Conservation (phyloP, 2,113 vertebrate genomes). For the Rafetus swinhoei region DNA sequence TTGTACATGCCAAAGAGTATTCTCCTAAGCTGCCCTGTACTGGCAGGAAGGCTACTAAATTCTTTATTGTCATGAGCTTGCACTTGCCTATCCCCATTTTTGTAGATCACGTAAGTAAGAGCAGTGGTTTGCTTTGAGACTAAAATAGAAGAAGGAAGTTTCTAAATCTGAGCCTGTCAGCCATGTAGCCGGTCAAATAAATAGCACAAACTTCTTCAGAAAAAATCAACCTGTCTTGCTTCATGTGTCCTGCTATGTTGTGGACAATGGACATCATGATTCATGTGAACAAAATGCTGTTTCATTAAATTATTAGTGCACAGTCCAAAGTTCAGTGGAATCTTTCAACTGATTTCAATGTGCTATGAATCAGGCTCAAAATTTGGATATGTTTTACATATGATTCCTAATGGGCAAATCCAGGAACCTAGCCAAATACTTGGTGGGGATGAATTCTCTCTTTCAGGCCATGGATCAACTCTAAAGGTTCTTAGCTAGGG, state of each 20-base stretch:
- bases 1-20: not conserved
- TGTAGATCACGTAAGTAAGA: fast-evolving
- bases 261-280: fast-evolving
- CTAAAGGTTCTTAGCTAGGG: not conserved
- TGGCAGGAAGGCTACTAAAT: not conserved
- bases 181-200: fast-evolving
- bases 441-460: not conserved
- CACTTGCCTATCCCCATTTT: fast-evolving
- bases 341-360: not conserved
- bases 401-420: not conserved
- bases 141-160: not conserved
- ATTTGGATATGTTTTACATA: not conserved
- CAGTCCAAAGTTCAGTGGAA: fast-evolving
- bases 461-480: not conserved
- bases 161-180: not conserved
- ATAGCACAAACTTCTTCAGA: not conserved
- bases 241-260: not conserved
- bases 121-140: not conserved
- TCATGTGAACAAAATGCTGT: not conserved
- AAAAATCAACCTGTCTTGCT: fast-evolving
- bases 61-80: not conserved
- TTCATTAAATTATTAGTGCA: fast-evolving
- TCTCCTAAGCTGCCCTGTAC: not conserved
- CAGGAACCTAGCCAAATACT: not conserved
- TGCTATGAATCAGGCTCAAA: not conserved